A percentile compares a stretch with the other conserved stretches of the same genome.
Evolutionary conservation across 2,113 vertebrate genomes (phyloP).

Genomic region (Xenopus laevis): DNA sequence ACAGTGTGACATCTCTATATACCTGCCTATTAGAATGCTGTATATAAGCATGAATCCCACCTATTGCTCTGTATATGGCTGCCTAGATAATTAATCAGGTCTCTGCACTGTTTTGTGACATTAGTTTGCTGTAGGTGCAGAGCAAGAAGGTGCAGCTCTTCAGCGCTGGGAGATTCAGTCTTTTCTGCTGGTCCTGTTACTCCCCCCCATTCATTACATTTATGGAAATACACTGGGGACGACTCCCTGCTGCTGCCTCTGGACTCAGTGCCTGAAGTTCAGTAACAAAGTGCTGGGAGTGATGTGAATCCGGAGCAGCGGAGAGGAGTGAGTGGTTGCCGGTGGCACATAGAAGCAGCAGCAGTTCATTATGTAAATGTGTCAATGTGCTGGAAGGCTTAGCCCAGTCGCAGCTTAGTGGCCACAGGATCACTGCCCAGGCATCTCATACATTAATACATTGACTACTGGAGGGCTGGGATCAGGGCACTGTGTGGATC

Average conservation of each 20-base stretch:
- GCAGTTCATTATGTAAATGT: background rate
- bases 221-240: constrained; percentile 17
- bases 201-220: constrained; percentile 20
- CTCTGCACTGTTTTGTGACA: no score
- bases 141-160: constrained; percentile 2
- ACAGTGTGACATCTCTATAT: no score
- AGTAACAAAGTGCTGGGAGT: constrained; percentile 29
- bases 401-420: no score
- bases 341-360: background rate
- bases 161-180: background rate
- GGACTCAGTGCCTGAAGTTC: constrained; percentile 9
- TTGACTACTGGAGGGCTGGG: no score
- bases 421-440: background rate
- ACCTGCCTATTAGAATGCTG: no score
- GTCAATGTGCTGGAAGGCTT: constrained; percentile 7
- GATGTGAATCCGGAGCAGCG: constrained; percentile 14
- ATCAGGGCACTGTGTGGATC: no score
- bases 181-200: constrained; percentile 6
- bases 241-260: constrained; percentile 12
- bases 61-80: no score
- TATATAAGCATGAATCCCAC: no score
- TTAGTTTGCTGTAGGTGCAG: background rate
- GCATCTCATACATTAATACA: no score
- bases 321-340: background rate
- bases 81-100: no score